Percentiles rank a stretch among this genome's conserved stretches.
Evolutionary conservation across 2,797 vertebrate species (phyloP).

Genomic region (Trachops cirrhosus): DNA sequence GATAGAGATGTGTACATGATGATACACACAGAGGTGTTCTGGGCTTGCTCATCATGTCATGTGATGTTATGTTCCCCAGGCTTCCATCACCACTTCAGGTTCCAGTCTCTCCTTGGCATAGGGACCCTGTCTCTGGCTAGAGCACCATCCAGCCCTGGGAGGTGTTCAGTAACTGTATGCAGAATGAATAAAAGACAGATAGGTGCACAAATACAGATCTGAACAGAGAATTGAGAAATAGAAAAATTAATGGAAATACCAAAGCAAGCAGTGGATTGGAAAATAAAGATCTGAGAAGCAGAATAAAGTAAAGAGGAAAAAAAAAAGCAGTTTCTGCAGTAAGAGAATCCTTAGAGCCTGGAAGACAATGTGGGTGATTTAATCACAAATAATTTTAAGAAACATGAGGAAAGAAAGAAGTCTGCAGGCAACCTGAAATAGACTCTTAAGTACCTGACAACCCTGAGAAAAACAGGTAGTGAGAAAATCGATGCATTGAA

Average conservation of each 20-base stretch:
- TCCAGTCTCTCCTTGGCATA: neutral
- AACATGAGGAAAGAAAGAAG: conserved; percentile 57
- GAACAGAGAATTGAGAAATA: conserved; percentile 14
- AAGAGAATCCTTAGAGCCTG: conserved; percentile 52
- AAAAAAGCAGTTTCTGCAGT: neutral
- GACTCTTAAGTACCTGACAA: conserved; percentile 69
- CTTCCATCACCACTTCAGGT: neutral
- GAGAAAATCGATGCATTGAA: conserved; percentile 67
- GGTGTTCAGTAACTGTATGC: neutral
- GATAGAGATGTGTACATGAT: neutral
- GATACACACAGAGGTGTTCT: neutral
- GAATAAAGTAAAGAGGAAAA: conserved; percentile 24
- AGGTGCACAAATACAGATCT: neutral
- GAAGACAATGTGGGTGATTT: conserved; percentile 62
- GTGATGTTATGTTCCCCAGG: neutral
- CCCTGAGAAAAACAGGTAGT: conserved; percentile 66
- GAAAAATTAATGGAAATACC: conserved; percentile 38
- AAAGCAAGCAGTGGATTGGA: conserved; percentile 30
- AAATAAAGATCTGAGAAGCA: conserved; percentile 61
- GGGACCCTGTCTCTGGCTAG: neutral
- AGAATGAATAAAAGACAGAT: neutral
- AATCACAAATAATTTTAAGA: conserved; percentile 69
- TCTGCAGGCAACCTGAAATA: conserved; percentile 66
- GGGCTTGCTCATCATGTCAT: neutral
- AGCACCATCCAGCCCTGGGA: neutral